Conservation (phyloP, 92 coral and sea anemone genomes). For the Pocillopora meandrina region DNA sequence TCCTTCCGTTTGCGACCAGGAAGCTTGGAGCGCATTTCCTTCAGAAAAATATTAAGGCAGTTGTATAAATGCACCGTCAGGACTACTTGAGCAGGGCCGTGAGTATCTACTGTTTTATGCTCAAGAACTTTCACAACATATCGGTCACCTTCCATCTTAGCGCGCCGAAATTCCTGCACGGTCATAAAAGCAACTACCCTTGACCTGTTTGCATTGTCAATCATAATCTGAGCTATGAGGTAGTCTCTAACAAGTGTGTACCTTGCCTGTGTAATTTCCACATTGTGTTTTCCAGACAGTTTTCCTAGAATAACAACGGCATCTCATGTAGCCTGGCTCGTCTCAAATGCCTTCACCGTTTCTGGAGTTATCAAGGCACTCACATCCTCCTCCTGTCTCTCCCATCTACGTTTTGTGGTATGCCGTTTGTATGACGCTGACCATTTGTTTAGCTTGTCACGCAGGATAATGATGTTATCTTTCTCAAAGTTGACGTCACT, state of each 20-base stretch:
- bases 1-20: neutral
- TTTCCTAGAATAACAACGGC: constrained; percentile 43
- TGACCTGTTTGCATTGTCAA: constrained; percentile 67
- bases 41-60: constrained; percentile 41
- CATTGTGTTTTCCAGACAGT: constrained; percentile 32
- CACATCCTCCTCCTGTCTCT: constrained; percentile 34
- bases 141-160: constrained; percentile 25
- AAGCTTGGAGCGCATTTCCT: constrained; percentile 42
- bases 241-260: constrained; percentile 55
- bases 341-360: constrained; percentile 27
- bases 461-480: no score
- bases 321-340: constrained; percentile 54
- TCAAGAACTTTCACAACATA: constrained; percentile 46
- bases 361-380: constrained; percentile 15
- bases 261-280: constrained; percentile 31
- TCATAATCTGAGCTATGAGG: constrained; percentile 57
- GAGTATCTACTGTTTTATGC: constrained; percentile 60
- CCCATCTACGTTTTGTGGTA: neutral
- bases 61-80: constrained; percentile 46
- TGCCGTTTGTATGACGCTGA: no score
- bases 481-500: no score
- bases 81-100: constrained; percentile 60
- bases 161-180: constrained; percentile 48
- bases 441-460: no score
- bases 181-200: constrained; percentile 73